A percentile compares a stretch with the other conserved stretches of the same genome.
These are phyloP conservation scores for Drosophila eugracilis DNA, from an alignment of 1,140 invertebrate species.

Conservation along the genomic window DNA sequence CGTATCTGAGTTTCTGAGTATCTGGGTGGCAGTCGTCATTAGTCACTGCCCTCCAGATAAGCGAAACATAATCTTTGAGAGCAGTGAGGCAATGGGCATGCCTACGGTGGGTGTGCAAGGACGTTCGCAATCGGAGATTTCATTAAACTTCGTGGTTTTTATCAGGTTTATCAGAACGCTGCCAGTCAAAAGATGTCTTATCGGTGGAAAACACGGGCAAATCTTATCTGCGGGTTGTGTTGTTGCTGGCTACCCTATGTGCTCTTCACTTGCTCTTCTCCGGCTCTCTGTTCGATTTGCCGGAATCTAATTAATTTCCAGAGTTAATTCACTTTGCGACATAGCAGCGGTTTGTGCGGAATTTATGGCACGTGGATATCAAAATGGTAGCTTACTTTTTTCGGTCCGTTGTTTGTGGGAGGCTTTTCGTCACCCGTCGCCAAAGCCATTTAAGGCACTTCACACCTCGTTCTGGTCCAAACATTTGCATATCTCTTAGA, in stretches of 20 bases:
- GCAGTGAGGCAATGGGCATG: neutral
- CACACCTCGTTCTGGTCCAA: constrained; percentile 62
- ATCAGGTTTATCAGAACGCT: constrained; percentile 59
- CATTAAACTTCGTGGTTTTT: constrained; percentile 62
- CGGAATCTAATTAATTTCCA: constrained; percentile 79
- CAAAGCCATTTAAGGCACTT: constrained; percentile 71
- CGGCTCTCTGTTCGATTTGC: constrained; percentile 7
- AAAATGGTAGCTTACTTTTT: constrained; percentile 23
- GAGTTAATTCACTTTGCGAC: constrained; percentile 75
- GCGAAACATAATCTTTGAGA: neutral
- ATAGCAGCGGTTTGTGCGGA: constrained; percentile 71
- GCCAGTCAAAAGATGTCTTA: constrained; percentile 73
- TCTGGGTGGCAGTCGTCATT: neutral
- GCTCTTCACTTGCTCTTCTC: neutral
- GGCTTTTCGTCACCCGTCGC: constrained; percentile 26
- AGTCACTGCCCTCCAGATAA: constrained; percentile 24
- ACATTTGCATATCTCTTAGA: constrained; percentile 21
- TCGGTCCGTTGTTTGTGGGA: constrained; percentile 31
- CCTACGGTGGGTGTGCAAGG: constrained; percentile 43
- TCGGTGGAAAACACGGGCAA: constrained; percentile 38
- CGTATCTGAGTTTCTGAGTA: neutral
- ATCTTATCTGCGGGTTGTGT: constrained; percentile 53
- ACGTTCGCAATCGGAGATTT: constrained; percentile 70
- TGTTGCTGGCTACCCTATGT: neutral
- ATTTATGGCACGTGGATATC: no score